These are phyloP conservation scores for Callaeas wilsoni DNA, from an alignment of 2,113 vertebrate genomes.

Conservation along the genomic window DNA sequence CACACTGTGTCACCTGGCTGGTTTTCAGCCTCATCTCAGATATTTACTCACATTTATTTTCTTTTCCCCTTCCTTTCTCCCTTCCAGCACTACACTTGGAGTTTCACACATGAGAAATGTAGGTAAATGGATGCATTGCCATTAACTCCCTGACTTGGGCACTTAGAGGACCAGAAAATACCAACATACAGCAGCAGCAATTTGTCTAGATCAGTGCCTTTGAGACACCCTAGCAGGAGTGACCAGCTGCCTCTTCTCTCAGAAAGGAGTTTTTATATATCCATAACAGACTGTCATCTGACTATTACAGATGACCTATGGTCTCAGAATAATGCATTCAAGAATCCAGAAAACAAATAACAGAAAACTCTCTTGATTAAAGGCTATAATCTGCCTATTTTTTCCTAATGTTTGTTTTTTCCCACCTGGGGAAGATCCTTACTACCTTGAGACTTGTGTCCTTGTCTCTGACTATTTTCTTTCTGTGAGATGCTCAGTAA, in stretches of 20 bases:
- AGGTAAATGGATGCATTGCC: not conserved
- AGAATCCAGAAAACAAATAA: not conserved
- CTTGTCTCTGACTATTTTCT: not conserved
- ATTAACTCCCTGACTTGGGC: not conserved
- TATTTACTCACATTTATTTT: not conserved
- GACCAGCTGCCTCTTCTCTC: not conserved
- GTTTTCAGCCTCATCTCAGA: not conserved
- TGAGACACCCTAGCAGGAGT: not conserved
- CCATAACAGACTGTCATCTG: not conserved
- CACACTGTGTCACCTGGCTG: not conserved
- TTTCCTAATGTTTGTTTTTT: not conserved
- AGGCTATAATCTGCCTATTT: not conserved
- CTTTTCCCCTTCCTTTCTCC: not conserved
- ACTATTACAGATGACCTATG: not conserved
- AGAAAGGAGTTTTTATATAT: not conserved
- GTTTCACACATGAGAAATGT: not conserved
- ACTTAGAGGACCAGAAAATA: not conserved
- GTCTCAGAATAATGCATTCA: not conserved
- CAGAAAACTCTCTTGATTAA: not conserved
- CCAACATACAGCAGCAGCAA: not conserved
- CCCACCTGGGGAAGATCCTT: not conserved
- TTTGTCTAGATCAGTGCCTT: not conserved
- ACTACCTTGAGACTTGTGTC: not conserved
- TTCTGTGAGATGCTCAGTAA: not conserved
- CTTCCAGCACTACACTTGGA: not conserved